These are phyloP conservation scores for Origma solitaria DNA, from an alignment of 2,113 vertebrate genomes.

Conservation along the genomic window DNA sequence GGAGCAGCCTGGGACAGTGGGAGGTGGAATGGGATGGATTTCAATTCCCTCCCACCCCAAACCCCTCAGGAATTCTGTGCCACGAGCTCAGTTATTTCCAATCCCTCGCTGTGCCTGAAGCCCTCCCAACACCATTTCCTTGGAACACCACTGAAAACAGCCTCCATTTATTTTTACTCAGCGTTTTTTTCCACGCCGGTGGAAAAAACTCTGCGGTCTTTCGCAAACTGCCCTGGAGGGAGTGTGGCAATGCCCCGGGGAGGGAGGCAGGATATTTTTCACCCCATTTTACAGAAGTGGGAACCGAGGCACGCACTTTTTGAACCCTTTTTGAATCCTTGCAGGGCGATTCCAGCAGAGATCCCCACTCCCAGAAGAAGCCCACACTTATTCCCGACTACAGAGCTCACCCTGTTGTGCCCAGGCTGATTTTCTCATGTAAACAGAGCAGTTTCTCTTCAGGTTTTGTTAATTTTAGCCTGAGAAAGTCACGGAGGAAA, in stretches of 20 bases:
- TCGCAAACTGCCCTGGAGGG: not conserved
- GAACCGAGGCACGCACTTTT: not conserved
- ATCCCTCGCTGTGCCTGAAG: not conserved
- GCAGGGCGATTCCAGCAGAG: not conserved
- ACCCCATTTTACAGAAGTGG: slow-evolving; percentile 41
- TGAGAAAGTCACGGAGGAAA: slow-evolving; percentile 48
- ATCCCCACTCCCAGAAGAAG: not conserved
- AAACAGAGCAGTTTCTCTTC: not conserved
- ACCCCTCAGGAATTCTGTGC: not conserved
- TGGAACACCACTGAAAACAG: not conserved
- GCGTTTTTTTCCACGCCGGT: not conserved
- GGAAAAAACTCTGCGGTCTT: slow-evolving; percentile 1
- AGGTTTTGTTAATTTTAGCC: slow-evolving; percentile 37
- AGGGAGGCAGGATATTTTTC: slow-evolving; percentile 17
- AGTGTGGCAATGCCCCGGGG: not conserved
- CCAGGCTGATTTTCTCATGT: not conserved
- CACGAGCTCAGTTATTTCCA: not conserved
- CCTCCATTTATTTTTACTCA: not conserved
- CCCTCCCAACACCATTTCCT: not conserved
- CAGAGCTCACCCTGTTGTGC: not conserved
- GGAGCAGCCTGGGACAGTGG: not conserved
- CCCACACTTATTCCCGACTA: not conserved
- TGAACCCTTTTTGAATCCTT: not conserved
- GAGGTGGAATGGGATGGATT: not conserved
- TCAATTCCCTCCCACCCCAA: too few species aligned